These are phyloP conservation scores for Agrochola lychnidis DNA, from an alignment of 2,888 invertebrate species.

Conservation along the genomic window DNA sequence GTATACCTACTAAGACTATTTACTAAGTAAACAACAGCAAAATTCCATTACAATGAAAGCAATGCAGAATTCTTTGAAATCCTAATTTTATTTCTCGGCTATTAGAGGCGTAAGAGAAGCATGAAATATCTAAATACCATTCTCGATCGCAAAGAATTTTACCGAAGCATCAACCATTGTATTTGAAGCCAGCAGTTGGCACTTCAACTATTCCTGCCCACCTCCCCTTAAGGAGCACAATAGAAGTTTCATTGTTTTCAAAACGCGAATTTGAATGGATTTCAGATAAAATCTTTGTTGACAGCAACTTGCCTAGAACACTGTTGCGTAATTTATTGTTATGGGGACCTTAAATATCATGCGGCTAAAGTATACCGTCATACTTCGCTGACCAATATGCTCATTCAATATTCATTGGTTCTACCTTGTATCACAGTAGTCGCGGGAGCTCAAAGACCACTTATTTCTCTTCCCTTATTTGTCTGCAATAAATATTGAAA, in stretches of 20 bases:
- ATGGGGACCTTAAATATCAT: constrained; percentile 48
- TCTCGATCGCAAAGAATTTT: constrained; percentile 66
- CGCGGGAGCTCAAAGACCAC: constrained; percentile 36
- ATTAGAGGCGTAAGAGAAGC: constrained; percentile 43
- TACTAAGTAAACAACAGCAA: not conserved
- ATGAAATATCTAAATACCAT: constrained; percentile 65
- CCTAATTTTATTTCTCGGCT: constrained; percentile 24
- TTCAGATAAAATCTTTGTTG: constrained; percentile 81
- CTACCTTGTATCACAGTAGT: constrained; percentile 34
- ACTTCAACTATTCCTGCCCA: constrained; percentile 77
- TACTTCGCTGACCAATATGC: constrained; percentile 49
- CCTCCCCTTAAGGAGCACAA: constrained; percentile 80
- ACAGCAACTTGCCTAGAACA: constrained; percentile 68
- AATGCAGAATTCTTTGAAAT: constrained; percentile 24
- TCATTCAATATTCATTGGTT: constrained; percentile 56
- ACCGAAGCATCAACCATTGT: constrained; percentile 74
- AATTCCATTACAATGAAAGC: constrained; percentile 25
- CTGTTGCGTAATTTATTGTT: constrained; percentile 64
- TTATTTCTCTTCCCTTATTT: constrained; percentile 54
- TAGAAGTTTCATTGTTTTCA: constrained; percentile 80
- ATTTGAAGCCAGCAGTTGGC: constrained; percentile 75
- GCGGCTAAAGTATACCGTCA: constrained; percentile 33
- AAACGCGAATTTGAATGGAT: constrained; percentile 79
- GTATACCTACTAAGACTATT: not conserved
- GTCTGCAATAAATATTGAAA: constrained; percentile 56